These are phyloP conservation scores for Zaprionus gabonicus DNA, from an alignment of 1,140 invertebrate genomes.

Conservation along the genomic window DNA sequence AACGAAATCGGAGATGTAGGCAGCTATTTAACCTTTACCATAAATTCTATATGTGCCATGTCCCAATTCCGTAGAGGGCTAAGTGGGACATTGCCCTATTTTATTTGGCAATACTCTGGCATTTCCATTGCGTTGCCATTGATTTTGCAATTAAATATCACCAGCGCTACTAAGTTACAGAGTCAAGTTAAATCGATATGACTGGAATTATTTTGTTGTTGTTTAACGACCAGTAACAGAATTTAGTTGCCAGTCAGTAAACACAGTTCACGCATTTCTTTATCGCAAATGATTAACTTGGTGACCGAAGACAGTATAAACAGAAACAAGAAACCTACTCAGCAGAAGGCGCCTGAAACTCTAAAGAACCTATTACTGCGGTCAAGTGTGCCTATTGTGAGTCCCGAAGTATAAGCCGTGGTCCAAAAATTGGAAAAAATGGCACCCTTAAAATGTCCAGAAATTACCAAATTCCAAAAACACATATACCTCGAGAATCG, in stretches of 20 bases:
- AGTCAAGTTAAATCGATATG: slow-evolving; percentile 67
- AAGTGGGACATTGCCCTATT: slow-evolving; percentile 59
- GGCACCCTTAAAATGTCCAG: slow-evolving; percentile 72
- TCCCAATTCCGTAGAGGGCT: slow-evolving; percentile 14
- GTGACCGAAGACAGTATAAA: slow-evolving; percentile 70
- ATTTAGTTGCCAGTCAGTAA: slow-evolving; percentile 11
- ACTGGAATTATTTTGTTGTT: not conserved
- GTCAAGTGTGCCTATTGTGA: slow-evolving; percentile 83
- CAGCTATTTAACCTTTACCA: too few relatives aligned
- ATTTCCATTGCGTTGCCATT: slow-evolving; percentile 62
- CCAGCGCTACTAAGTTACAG: slow-evolving; percentile 40
- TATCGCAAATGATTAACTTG: slow-evolving; percentile 74
- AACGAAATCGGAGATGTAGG: too few relatives aligned
- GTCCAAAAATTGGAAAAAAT: slow-evolving; percentile 45
- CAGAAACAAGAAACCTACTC: slow-evolving; percentile 69
- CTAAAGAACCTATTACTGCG: slow-evolving; percentile 75
- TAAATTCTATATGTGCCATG: not conserved
- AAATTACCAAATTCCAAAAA: slow-evolving; percentile 72
- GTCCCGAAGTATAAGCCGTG: slow-evolving; percentile 47
- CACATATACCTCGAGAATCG: slow-evolving; percentile 82
- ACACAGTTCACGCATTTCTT: not conserved
- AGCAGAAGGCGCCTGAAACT: slow-evolving; percentile 69
- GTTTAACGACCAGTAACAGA: slow-evolving; percentile 17
- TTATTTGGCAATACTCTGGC: slow-evolving; percentile 17
- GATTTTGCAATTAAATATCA: slow-evolving; percentile 57